Conservation (phyloP, 2,113 vertebrate species). For the Nycticryphes semicollaris region DNA sequence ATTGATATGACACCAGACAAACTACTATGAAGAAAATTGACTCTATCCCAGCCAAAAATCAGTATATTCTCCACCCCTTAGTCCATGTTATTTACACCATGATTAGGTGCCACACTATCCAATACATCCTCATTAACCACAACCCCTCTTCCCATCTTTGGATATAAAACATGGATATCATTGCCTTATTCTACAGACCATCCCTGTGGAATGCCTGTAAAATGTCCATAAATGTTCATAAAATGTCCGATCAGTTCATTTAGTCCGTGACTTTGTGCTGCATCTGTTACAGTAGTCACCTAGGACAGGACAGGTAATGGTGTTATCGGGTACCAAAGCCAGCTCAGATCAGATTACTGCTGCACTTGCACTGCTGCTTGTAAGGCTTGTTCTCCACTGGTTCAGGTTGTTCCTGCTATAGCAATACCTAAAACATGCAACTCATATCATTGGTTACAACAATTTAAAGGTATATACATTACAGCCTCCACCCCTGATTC, state of each 20-base stretch:
- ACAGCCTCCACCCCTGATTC: background rate
- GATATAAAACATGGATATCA: background rate
- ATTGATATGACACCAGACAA: background rate
- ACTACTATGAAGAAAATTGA: background rate
- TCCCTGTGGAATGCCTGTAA: background rate
- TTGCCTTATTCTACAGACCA: background rate
- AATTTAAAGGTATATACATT: background rate
- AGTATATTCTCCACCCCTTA: background rate
- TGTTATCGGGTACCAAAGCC: background rate
- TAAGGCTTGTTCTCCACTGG: background rate
- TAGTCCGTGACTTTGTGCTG: background rate
- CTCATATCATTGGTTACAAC: background rate
- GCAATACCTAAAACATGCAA: background rate
- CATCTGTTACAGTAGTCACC: background rate
- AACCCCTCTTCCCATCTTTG: background rate
- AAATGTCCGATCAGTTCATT: background rate
- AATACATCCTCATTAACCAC: background rate
- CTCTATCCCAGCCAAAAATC: background rate
- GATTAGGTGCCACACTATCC: background rate
- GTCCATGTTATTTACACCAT: background rate
- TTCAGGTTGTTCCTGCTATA: background rate
- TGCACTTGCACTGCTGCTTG: background rate
- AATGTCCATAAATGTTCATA: background rate
- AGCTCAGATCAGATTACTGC: background rate
- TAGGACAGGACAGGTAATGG: background rate